Percentiles rank a stretch among this genome's conserved stretches.
Evolutionary conservation across 53 echinoderm and acorn worm genomes (phyloP).

Genomic region (Actinopyga echinites): DNA sequence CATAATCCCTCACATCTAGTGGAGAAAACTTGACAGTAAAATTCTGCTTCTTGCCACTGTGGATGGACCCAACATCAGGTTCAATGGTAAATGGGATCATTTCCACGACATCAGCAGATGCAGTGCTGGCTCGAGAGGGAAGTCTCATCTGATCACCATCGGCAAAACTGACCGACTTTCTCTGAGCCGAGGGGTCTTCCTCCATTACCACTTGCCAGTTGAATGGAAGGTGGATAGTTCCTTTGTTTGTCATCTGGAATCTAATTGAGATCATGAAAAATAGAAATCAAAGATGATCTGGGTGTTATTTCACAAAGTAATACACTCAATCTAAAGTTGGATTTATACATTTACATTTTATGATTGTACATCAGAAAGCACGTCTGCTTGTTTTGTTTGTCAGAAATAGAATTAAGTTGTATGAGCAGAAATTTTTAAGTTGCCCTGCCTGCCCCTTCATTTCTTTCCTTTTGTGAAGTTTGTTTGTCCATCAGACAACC

Average conservation of each 20-base stretch:
- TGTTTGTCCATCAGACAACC: too few species aligned
- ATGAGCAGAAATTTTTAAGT: too few species aligned
- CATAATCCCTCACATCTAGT: slow-evolving; percentile 90
- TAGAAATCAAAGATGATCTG: too few species aligned
- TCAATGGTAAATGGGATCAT: slow-evolving; percentile 80
- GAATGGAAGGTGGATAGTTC: slow-evolving; percentile 80
- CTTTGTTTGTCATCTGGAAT: slow-evolving; percentile 92
- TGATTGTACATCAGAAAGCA: too few species aligned
- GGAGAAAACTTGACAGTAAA: slow-evolving; percentile 93
- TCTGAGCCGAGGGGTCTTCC: slow-evolving; percentile 63
- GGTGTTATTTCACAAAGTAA: too few species aligned
- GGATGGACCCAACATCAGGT: slow-evolving; percentile 81
- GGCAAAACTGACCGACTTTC: slow-evolving; percentile 96
- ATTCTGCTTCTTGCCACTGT: slow-evolving; percentile 92
- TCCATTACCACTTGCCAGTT: slow-evolving; percentile 98
- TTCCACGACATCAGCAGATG: slow-evolving; percentile 52
- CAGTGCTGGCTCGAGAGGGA: slow-evolving; percentile 76
- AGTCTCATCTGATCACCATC: slow-evolving; percentile 93
- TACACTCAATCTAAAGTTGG: too few species aligned
- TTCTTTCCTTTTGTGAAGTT: too few species aligned
- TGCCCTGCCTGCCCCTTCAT: too few species aligned
- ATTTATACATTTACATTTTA: too few species aligned
- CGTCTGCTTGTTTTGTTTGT: too few species aligned
- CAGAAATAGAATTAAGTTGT: too few species aligned
- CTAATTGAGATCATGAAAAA: slow-evolving; percentile 14